A percentile compares a stretch with the other conserved stretches of the same genome.
Evolutionary conservation across 1,140 invertebrate genomes (phyloP).

Genomic region (Heliconius eleuchia): DNA sequence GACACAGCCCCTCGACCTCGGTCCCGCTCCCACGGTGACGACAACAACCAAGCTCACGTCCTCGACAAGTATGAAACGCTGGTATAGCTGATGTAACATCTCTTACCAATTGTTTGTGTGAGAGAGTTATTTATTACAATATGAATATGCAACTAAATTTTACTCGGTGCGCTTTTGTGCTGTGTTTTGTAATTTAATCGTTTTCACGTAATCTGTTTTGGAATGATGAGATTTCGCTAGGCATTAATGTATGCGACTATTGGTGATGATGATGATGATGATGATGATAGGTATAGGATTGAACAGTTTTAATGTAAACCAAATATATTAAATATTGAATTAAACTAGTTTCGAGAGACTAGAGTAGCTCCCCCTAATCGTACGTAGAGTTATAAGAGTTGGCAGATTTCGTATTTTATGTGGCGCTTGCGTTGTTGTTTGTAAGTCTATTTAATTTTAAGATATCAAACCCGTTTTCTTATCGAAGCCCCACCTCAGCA

Average conservation of each 20-base stretch:
- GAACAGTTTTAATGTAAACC: slow-evolving; percentile 52
- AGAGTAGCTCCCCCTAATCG: slow-evolving; percentile 48
- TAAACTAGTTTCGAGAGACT: slow-evolving; percentile 49
- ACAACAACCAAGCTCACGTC: slow-evolving; percentile 64
- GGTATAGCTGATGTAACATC: slow-evolving; percentile 57
- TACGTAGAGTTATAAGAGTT: slow-evolving; percentile 46
- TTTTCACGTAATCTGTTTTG: slow-evolving; percentile 44
- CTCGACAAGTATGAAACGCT: slow-evolving; percentile 80
- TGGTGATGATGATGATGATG: neutral
- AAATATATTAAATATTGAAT: slow-evolving; percentile 55
- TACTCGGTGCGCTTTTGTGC: slow-evolving; percentile 4
- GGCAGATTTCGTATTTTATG: slow-evolving; percentile 48
- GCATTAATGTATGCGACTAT: slow-evolving; percentile 40
- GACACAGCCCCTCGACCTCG: slow-evolving; percentile 52
- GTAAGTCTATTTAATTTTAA: slow-evolving; percentile 31
- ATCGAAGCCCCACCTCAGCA: slow-evolving; percentile 58
- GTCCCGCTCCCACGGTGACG: slow-evolving; percentile 70
- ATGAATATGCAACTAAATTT: slow-evolving; percentile 28
- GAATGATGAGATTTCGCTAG: slow-evolving; percentile 49
- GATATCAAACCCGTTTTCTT: slow-evolving; percentile 26
- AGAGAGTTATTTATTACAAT: slow-evolving; percentile 16
- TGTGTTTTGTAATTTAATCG: slow-evolving; percentile 31
- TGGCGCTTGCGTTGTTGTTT: slow-evolving; percentile 42
- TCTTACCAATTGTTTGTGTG: slow-evolving; percentile 40
- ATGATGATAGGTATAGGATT: slow-evolving; percentile 34